These are phyloP conservation scores for Philereme vetulata DNA, from an alignment of 2,888 invertebrate genomes.

Conservation along the genomic window DNA sequence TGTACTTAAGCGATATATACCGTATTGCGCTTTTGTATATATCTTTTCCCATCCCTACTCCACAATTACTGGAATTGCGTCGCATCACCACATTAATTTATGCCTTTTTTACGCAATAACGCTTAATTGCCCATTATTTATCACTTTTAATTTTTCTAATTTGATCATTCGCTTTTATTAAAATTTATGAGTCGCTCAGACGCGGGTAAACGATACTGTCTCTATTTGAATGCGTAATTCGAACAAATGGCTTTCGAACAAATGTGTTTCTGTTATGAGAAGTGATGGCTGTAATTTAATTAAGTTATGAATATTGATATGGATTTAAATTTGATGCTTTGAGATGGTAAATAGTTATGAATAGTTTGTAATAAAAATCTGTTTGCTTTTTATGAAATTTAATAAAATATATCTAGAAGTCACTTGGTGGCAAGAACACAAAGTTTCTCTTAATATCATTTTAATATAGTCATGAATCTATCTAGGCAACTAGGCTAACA, in stretches of 20 bases:
- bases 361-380: no score
- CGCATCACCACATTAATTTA: conserved; percentile 69
- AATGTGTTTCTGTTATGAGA: conserved; percentile 51
- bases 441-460: no score
- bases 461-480: no score
- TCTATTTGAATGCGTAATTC: conserved; percentile 74
- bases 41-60: conserved; percentile 51
- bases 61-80: conserved; percentile 54
- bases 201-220: conserved; percentile 52
- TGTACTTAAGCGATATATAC: no score
- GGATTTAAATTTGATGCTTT: conserved; percentile 28
- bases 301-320: conserved; percentile 40
- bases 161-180: conserved; percentile 77
- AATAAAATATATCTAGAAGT: no score
- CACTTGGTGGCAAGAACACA: no score
- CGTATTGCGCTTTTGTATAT: neutral
- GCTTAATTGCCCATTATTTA: conserved; percentile 82
- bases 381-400: no score
- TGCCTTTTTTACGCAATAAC: conserved; percentile 84
- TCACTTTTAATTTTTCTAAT: conserved; percentile 83
- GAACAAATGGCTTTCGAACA: conserved; percentile 71
- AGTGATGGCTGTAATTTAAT: conserved; percentile 37
- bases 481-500: no score
- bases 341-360: neutral
- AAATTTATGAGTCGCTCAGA: conserved; percentile 68